These are phyloP conservation scores for Cataglyphis albicans DNA, from an alignment of 2,888 invertebrate genomes.

Conservation along the genomic window DNA sequence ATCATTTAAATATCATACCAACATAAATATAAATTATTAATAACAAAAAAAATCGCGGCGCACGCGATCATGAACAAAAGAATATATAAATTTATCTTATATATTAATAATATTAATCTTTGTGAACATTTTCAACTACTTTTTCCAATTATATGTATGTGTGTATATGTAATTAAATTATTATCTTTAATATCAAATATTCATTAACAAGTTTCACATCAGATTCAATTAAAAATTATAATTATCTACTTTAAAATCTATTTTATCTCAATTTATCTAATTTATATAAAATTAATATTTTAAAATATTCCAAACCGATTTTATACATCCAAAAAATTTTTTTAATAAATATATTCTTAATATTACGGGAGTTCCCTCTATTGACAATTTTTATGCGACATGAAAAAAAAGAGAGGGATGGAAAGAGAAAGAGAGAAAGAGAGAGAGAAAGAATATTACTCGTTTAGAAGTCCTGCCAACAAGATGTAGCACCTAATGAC, in stretches of 20 bases:
- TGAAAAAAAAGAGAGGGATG: not conserved
- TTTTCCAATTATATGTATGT: not conserved
- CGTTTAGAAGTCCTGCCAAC: not conserved
- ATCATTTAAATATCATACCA: not conserved
- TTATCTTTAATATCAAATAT: not conserved
- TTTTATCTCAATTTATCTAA: not conserved
- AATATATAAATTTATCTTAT: not conserved
- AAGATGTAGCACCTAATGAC: not conserved
- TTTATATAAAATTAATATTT: not conserved
- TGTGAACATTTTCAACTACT: no score
- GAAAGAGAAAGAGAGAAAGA: not conserved
- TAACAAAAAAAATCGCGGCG: not conserved
- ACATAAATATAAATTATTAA: slow-evolving; percentile 2
- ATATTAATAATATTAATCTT: no score
- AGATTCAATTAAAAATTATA: not conserved
- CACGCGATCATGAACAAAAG: not conserved
- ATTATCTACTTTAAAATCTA: not conserved
- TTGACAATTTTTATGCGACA: not conserved
- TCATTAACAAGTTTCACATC: not conserved
- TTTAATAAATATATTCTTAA: no score
- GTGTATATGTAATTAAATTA: not conserved
- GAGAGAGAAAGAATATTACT: not conserved
- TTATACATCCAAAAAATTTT: no score
- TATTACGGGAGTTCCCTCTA: no score
- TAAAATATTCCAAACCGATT: no score